phyloP scores from a whole-genome alignment of 2,113 vertebrate genomes.

The Monarcha castaneiventris region DNA sequence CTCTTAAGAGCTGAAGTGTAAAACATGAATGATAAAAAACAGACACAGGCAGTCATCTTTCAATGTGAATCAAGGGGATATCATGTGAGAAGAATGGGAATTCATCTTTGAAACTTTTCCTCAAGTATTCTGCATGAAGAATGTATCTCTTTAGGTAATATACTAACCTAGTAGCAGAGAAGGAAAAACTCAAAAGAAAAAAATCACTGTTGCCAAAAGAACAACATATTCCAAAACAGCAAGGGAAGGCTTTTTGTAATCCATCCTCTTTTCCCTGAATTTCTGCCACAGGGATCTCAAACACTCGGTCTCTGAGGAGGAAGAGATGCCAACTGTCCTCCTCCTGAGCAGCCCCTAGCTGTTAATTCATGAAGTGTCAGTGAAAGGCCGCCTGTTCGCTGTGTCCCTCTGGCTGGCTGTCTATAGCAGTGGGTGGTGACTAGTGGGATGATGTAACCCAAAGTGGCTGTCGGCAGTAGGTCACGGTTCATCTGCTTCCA shows the following conservation, averaged over 20 bases:
- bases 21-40: conserved; percentile 22
- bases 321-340: conserved; percentile 28
- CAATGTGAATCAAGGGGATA: conserved; percentile 14
- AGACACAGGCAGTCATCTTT: neutral
- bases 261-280: neutral
- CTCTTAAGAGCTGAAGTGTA: neutral
- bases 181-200: neutral
- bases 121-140: neutral
- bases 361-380: conserved; percentile 56
- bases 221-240: neutral
- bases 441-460: conserved; percentile 40
- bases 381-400: neutral
- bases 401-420: neutral
- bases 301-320: neutral
- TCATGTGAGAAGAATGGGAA: neutral
- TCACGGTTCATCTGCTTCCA: conserved; percentile 41
- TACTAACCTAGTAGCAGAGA: neutral
- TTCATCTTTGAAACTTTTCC: neutral
- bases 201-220: neutral
- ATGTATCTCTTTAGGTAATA: neutral
- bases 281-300: neutral
- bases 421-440: conserved; percentile 33
- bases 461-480: conserved; percentile 2
- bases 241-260: neutral
- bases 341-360: neutral